Percentiles rank a stretch among this genome's conserved stretches.
phyloP scores from a whole-genome alignment of 2,797 vertebrate species.

The Halcyon smyrnensis region DNA sequence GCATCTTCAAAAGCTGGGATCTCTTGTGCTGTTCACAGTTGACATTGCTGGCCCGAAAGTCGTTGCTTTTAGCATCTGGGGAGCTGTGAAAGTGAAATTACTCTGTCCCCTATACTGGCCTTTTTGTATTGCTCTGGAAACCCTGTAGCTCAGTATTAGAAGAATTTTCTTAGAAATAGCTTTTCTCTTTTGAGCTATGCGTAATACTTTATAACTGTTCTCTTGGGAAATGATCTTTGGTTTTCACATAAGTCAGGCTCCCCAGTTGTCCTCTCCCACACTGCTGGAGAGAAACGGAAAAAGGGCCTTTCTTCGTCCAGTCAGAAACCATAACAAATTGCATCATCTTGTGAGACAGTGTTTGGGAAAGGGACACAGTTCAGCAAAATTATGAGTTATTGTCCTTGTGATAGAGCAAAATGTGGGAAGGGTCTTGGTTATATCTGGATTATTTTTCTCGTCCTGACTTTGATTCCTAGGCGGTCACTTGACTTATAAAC shows the following conservation, averaged over 20 bases:
- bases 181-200: neutral
- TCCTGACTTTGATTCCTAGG: neutral
- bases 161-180: neutral
- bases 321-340: neutral
- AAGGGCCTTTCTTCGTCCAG: neutral
- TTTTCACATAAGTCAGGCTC: neutral
- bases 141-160: neutral
- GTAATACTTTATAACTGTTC: neutral
- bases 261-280: neutral
- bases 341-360: neutral
- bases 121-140: neutral
- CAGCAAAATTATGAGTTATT: neutral
- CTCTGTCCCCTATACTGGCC: neutral
- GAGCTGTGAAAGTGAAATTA: constrained; percentile 2
- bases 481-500: neutral
- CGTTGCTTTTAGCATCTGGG: neutral
- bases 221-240: neutral
- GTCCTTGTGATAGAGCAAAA: neutral
- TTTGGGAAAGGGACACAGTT: neutral
- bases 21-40: neutral
- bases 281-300: neutral
- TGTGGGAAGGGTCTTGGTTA: neutral
- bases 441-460: neutral
- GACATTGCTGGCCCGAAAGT: neutral
- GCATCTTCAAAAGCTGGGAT: neutral